phyloP scores from a whole-genome alignment of 2,888 invertebrate species.

The Pasiphila rectangulata region DNA sequence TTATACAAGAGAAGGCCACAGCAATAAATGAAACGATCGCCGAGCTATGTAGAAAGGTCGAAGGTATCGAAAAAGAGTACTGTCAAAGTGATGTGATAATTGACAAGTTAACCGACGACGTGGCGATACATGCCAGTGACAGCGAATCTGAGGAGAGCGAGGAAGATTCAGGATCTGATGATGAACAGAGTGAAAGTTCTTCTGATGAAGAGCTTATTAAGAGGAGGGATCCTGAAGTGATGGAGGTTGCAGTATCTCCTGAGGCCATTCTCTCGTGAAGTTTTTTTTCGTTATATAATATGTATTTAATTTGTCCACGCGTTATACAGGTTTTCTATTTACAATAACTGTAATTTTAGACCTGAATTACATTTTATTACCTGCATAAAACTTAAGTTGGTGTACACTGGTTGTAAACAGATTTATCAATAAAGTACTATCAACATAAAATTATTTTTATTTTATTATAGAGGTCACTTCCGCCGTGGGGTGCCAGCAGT shows the following conservation, averaged over 20 bases:
- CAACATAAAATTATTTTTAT: no score
- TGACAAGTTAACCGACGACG: slow-evolving; percentile 9
- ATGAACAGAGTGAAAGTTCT: slow-evolving; percentile 8
- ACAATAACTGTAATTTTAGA: no score
- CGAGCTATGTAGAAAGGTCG: slow-evolving; percentile 3
- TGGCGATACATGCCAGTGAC: slow-evolving; percentile 10
- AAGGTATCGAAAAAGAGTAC: slow-evolving; percentile 9
- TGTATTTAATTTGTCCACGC: neutral
- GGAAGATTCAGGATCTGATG: slow-evolving; percentile 11
- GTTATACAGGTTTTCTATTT: no score
- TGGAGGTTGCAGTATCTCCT: slow-evolving; percentile 13
- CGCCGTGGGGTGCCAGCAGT: no score
- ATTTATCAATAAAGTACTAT: no score
- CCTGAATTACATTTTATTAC: no score
- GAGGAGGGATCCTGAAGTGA: slow-evolving; percentile 1
- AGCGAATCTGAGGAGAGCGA: slow-evolving; percentile 9
- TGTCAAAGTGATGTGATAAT: slow-evolving; percentile 7
- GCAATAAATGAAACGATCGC: slow-evolving; percentile 1
- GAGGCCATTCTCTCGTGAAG: neutral
- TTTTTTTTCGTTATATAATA: neutral
- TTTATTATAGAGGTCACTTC: no score
- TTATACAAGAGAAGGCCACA: neutral
- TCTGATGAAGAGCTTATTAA: slow-evolving; percentile 9
- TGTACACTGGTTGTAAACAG: no score
- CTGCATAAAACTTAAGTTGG: no score